phyloP scores from a whole-genome alignment of 1,140 invertebrate species.

The Drosophila chauvacae region DNA sequence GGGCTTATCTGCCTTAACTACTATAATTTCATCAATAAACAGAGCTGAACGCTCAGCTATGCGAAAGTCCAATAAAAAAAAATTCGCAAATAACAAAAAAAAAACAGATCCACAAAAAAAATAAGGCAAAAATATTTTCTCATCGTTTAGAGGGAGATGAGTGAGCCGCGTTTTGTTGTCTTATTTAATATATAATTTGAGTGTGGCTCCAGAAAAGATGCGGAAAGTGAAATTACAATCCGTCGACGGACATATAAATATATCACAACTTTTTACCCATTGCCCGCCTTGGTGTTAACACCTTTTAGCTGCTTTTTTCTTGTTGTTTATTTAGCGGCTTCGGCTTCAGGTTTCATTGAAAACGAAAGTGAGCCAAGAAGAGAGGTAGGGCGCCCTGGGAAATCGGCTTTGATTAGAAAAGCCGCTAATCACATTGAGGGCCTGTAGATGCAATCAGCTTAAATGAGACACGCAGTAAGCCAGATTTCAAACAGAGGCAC shows the following conservation, averaged over 20 bases:
- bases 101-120: conserved; percentile 22
- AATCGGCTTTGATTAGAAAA: conserved; percentile 55
- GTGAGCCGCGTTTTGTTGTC: conserved; percentile 34
- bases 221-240: conserved; percentile 78
- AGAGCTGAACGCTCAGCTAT: conserved; percentile 71
- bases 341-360: conserved; percentile 67
- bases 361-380: conserved; percentile 69
- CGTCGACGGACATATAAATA: conserved; percentile 17
- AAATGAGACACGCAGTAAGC: conserved; percentile 38
- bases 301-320: conserved; percentile 43
- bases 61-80: conserved; percentile 72
- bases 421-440: conserved; percentile 60
- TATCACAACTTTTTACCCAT: conserved; percentile 36
- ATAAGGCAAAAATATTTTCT: conserved; percentile 70
- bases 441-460: conserved; percentile 44
- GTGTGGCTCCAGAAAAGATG: conserved; percentile 65
- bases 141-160: conserved; percentile 67
- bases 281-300: conserved; percentile 55
- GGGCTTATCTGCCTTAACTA: conserved; percentile 52
- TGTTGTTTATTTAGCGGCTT: conserved; percentile 39
- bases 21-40: conserved; percentile 75
- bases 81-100: conserved; percentile 33
- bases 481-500: conserved; percentile 30
- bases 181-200: conserved; percentile 66
- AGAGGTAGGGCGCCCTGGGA: conserved; percentile 28